Base-by-base conservation (phyloP, 2,888 invertebrate genomes). In the Plemyria rubiginata region DNA sequence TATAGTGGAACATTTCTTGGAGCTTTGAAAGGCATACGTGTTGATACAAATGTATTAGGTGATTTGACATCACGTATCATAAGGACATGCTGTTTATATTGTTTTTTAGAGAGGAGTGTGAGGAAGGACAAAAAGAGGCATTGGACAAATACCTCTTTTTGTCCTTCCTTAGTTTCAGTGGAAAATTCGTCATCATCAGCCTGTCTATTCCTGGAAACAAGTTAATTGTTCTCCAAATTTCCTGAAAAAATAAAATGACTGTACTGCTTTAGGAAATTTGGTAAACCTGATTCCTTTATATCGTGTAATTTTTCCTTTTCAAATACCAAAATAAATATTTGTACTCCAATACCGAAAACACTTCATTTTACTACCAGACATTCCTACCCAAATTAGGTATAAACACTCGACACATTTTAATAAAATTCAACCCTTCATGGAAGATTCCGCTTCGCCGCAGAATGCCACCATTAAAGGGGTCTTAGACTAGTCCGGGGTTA, bases 391-490 rank as follows among this genome's bases (percentile, higher is more conserved):
- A 68, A 70, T 62, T 65, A 67, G 63, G 64, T 67, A 69, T 66
- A 60, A 68, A 70, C 51, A 56, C 62, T 69, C 64, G 68, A 65
- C 70, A 71, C 73, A 77, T 80, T 79, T 75, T 73, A 81, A 76
- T 81, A 81, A 80, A 81, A 79, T 77, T 78, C 74, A 87, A 88
- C 88, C 88, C 88, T 86, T 87, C 80, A 71, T 73, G 77, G 77
- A 84, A 84, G 81, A 84, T 84, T 84, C 82, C 78, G 65, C 65
- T 63, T 70, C 69, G 82, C 86, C 86, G 78, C 86, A 86, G 85
- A 85, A 86, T 82, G 81, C 73, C 68, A 79, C 84, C 82, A 88
- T 91, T 89, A 91, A 71, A 90, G 80, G 86, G 89, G 89, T 87
- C 88, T 92, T 90, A 91, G 88, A 79, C 85, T 85, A 82, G 84